Base-by-base conservation (phyloP, 2,113 vertebrate species). In the Hydropotes inermis region DNA sequence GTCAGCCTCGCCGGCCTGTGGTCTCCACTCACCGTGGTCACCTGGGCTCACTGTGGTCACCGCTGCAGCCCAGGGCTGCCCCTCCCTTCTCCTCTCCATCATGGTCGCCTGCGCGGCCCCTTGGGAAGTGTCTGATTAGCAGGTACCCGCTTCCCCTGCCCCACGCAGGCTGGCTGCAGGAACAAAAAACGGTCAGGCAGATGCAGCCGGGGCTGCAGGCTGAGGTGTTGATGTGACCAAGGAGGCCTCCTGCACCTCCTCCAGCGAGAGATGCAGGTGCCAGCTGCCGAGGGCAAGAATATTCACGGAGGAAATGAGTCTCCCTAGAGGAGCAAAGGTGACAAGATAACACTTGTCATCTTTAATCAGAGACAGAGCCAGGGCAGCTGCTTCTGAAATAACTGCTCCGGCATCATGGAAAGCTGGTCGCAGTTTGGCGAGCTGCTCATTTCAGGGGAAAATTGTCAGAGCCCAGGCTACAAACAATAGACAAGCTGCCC, bases 351-450 rank as follows among this genome's bases (percentile, higher is more conserved):
- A 2, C 10, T 3, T 2, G 2, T 64, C 88, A n/a, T 43, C 43
- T 30, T 81, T 36, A 54, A 25, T 33, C n/a, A 60, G 67, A 79
- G 64, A 1, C 67, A 57, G 89, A 36, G 83, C 70, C 60, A 4
- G 57, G 89, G 67, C 67, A 28, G 50, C 12, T 19, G 5, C 43
- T 5, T 21, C 83, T 0, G 33, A 87, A 36, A 19, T 25, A 13
- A 33, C 23, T 0, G 7, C 19, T 36, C 5, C 10, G 3, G 11
- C 50, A 7, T 5, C 36, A 2, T 1, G 30, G 70, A 43, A 47
- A n/a, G 30, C 43, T 2, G 25, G 45, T 23, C 0, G 0, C 0
- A 1, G 7, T 0, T 12, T 12, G 23, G 43, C 50, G 0, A 12
- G 79, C 36, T 47, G 79, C 17, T 36, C 17, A 7, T 21, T 76